Percentiles rank a stretch among this genome's conserved stretches.
phyloP scores from a whole-genome alignment of 2,888 invertebrate species.

The Rotaria macrura region DNA sequence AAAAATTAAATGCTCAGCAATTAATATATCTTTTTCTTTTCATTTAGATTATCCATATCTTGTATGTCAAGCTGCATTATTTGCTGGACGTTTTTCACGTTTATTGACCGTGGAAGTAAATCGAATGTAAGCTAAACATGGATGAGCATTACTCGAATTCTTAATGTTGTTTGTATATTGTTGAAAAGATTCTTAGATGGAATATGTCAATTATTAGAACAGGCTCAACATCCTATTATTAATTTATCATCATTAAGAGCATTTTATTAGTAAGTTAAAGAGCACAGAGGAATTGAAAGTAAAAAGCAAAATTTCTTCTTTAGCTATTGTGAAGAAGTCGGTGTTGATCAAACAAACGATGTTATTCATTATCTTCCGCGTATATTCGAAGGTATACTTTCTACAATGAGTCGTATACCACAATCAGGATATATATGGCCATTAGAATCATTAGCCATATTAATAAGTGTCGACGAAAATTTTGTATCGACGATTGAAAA shows the following conservation, averaged over 20 bases:
- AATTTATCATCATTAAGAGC: not conserved
- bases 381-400: constrained; percentile 54
- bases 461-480: constrained; percentile 57
- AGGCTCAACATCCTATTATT: constrained; percentile 7
- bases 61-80: constrained; percentile 1
- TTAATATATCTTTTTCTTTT: not conserved
- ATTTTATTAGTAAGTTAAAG: not conserved
- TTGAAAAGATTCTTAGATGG: not conserved
- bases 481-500: constrained; percentile 59
- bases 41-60: not conserved
- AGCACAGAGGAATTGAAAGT: not conserved
- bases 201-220: not conserved
- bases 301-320: not conserved
- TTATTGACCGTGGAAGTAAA: not conserved
- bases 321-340: constrained; percentile 5
- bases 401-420: constrained; percentile 50
- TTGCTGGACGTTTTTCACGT: constrained; percentile 14
- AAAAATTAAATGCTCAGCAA: not conserved
- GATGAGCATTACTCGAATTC: not conserved
- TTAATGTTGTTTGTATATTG: not conserved
- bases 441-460: constrained; percentile 55
- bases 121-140: not conserved
- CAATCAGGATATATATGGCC: constrained; percentile 53
- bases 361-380: constrained; percentile 45
- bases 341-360: constrained; percentile 5